phyloP scores from a whole-genome alignment of 1,140 invertebrate genomes.

The Temnothorax curvispinosus region DNA sequence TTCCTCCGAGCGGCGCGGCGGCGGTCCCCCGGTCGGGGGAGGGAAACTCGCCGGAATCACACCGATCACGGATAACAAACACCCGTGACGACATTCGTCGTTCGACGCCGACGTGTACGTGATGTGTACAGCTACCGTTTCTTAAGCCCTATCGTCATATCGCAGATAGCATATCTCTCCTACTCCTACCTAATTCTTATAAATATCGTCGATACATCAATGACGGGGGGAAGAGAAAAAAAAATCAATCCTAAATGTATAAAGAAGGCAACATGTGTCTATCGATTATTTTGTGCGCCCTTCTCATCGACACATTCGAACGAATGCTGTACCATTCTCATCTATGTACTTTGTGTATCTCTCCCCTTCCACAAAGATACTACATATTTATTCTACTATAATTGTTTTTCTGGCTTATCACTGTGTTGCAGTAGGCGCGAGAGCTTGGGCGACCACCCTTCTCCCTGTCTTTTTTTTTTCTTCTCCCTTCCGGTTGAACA shows the following conservation, averaged over 20 bases:
- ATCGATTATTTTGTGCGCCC: slow-evolving; percentile 27
- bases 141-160: slow-evolving; percentile 26
- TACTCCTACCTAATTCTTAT: slow-evolving; percentile 30
- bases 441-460: background rate
- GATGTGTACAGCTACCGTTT: slow-evolving; percentile 1
- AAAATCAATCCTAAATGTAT: background rate
- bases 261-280: background rate
- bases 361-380: background rate
- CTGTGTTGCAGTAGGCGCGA: slow-evolving; percentile 48
- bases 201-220: slow-evolving; percentile 29
- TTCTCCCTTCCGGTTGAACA: background rate
- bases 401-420: slow-evolving; percentile 15
- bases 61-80: slow-evolving; percentile 6
- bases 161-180: slow-evolving; percentile 26
- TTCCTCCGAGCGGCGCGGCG: background rate
- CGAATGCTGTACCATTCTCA: slow-evolving; percentile 2
- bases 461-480: background rate
- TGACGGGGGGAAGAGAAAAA: background rate
- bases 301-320: background rate
- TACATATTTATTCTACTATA: slow-evolving; percentile 35
- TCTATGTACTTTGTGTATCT: slow-evolving; percentile 7
- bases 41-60: background rate
- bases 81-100: background rate
- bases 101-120: background rate
- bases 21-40: too few relatives aligned